Evolutionary conservation across 2,888 invertebrate species (phyloP).

Genomic region (Lymantria monacha): DNA sequence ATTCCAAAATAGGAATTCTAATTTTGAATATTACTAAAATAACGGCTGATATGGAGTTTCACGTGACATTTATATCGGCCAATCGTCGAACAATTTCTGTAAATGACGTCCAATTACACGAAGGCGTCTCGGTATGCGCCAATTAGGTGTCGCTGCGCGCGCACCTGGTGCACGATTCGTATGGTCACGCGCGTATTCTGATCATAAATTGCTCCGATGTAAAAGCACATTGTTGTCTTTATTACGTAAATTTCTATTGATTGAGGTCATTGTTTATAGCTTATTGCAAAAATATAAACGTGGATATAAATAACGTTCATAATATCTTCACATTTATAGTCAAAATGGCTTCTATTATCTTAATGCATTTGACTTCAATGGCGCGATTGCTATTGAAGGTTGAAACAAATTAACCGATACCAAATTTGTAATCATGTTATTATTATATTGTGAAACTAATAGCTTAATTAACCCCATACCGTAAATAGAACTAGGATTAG

Average conservation of each 20-base stretch:
- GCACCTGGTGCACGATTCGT: constrained; percentile 74
- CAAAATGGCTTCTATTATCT: constrained; percentile 7
- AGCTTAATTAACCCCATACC: constrained; percentile 9
- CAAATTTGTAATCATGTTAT: constrained; percentile 14
- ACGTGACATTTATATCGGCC: constrained; percentile 63
- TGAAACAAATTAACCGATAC: constrained; percentile 15
- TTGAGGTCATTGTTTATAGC: constrained; percentile 36
- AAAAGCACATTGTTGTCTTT: constrained; percentile 43
- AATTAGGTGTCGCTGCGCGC: constrained; percentile 67
- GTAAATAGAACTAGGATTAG: background rate
- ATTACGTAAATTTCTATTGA: constrained; percentile 44
- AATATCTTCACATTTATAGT: constrained; percentile 9
- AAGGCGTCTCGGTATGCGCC: constrained; percentile 71
- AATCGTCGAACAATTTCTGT: constrained; percentile 65
- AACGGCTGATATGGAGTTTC: constrained; percentile 29
- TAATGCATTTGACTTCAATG: constrained; percentile 1
- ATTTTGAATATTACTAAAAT: constrained; percentile 16
- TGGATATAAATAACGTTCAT: constrained; percentile 3
- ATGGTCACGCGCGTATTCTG: constrained; percentile 63
- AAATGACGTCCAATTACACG: constrained; percentile 74
- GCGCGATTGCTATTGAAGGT: constrained; percentile 14
- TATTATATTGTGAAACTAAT: constrained; percentile 9
- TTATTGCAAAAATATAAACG: constrained; percentile 20
- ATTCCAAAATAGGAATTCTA: background rate
- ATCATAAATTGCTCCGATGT: constrained; percentile 60